A percentile compares a stretch with the other conserved stretches of the same genome.
phyloP scores from a whole-genome alignment of 2,113 vertebrate species.

The Plotosus lineatus region DNA sequence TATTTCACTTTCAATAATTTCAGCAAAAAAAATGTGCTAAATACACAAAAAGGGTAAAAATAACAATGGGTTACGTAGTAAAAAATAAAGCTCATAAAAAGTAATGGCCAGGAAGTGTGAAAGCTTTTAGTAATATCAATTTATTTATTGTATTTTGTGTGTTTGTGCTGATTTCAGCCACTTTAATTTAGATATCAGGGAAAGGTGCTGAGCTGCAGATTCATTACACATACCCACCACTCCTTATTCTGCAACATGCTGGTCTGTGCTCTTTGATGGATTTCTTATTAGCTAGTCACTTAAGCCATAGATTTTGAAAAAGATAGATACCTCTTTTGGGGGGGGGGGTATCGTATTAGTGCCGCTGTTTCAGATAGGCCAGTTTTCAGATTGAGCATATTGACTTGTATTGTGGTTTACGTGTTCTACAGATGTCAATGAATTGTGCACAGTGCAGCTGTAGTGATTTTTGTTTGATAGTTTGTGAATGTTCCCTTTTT shows the following conservation, averaged over 20 bases:
- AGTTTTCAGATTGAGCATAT: neutral
- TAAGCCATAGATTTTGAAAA: slow-evolving; percentile 14
- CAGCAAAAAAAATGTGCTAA: neutral
- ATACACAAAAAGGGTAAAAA: neutral
- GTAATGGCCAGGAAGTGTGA: neutral
- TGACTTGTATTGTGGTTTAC: neutral
- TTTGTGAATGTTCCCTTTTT: neutral
- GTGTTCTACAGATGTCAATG: neutral
- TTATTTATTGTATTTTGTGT: slow-evolving; percentile 29
- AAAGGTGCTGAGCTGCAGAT: slow-evolving; percentile 44
- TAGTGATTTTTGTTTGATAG: neutral
- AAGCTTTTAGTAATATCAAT: slow-evolving; percentile 17
- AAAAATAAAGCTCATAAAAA: neutral
- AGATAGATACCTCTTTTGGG: neutral
- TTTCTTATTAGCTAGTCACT: slow-evolving; percentile 62
- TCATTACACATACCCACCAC: slow-evolving; percentile 15
- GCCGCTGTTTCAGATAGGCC: neutral
- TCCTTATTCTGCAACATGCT: slow-evolving; percentile 33
- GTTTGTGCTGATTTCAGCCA: slow-evolving; percentile 29
- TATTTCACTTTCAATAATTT: neutral
- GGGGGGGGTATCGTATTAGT: neutral
- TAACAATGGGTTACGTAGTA: neutral
- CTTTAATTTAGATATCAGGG: slow-evolving; percentile 24
- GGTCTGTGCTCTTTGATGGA: slow-evolving; percentile 36
- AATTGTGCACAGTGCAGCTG: neutral